Conservation (phyloP, 2,888 invertebrate genomes). For the Rhopalosiphum nymphaeae region DNA sequence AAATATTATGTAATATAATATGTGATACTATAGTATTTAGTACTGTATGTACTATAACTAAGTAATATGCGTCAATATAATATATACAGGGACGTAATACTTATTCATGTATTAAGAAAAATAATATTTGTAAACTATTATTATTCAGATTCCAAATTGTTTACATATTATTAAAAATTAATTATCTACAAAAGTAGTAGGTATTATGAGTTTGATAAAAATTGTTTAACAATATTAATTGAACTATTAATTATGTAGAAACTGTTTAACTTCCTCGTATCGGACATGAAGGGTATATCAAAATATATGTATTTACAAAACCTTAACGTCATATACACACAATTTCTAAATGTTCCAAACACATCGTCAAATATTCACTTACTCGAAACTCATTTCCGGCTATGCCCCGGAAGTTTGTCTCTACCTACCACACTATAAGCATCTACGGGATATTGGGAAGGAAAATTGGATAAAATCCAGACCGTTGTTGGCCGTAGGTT, state of each 20-base stretch:
- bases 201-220: not conserved
- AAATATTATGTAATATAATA: not conserved
- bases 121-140: not conserved
- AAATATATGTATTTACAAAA: slow-evolving; percentile 12
- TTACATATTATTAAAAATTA: not conserved
- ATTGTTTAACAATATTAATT: not conserved
- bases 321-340: not conserved
- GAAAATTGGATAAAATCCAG: slow-evolving; percentile 59
- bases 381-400: slow-evolving; percentile 61
- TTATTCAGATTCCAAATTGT: not conserved
- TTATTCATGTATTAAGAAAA: not conserved
- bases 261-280: not conserved
- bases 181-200: not conserved
- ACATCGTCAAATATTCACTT: slow-evolving; percentile 59
- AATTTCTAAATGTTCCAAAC: slow-evolving; percentile 28
- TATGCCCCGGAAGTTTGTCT: slow-evolving; percentile 49
- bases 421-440: slow-evolving; percentile 19
- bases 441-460: slow-evolving; percentile 40
- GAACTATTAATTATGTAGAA: not conserved
- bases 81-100: not conserved
- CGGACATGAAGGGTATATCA: not conserved
- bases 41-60: not conserved
- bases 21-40: too few species aligned
- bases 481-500: slow-evolving; percentile 25
- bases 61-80: not conserved